Conservation (phyloP, 2,888 invertebrate genomes). For the Ethmia dodecea region DNA sequence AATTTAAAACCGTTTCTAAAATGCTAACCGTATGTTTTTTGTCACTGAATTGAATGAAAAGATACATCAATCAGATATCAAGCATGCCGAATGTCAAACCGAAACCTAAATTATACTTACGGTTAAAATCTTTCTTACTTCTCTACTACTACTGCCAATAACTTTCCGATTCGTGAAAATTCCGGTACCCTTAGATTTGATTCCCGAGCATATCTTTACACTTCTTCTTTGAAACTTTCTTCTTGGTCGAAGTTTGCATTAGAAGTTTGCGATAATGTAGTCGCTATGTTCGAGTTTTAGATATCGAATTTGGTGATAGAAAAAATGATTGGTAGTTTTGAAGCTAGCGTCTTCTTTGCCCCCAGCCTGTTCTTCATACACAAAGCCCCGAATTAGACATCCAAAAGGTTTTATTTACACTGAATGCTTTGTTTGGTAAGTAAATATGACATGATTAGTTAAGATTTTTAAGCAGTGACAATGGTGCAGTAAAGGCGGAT, state of each 20-base stretch:
- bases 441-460: no score
- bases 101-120: slow-evolving; percentile 25
- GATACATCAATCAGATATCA: slow-evolving; percentile 44
- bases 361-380: slow-evolving; percentile 56
- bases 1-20: no score
- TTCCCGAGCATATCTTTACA: slow-evolving; percentile 66
- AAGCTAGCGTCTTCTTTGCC: slow-evolving; percentile 65
- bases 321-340: slow-evolving; percentile 65
- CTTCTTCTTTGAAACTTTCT: slow-evolving; percentile 65
- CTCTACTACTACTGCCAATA: slow-evolving; percentile 41
- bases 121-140: slow-evolving; percentile 36
- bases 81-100: slow-evolving; percentile 58
- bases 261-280: slow-evolving; percentile 70
- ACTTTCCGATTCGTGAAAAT: slow-evolving; percentile 72
- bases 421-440: slow-evolving; percentile 42
- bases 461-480: no score
- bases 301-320: slow-evolving; percentile 66
- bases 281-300: slow-evolving; percentile 70
- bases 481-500: no score
- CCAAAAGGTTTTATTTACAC: slow-evolving; percentile 37
- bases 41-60: slow-evolving; percentile 37
- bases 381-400: slow-evolving; percentile 45
- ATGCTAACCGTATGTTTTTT: no score
- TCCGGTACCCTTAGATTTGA: slow-evolving; percentile 65
- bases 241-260: slow-evolving; percentile 71